Percentiles rank a stretch among this genome's conserved stretches.
Conservation (phyloP, 1,140 invertebrate species). For the Telenomus remus region DNA sequence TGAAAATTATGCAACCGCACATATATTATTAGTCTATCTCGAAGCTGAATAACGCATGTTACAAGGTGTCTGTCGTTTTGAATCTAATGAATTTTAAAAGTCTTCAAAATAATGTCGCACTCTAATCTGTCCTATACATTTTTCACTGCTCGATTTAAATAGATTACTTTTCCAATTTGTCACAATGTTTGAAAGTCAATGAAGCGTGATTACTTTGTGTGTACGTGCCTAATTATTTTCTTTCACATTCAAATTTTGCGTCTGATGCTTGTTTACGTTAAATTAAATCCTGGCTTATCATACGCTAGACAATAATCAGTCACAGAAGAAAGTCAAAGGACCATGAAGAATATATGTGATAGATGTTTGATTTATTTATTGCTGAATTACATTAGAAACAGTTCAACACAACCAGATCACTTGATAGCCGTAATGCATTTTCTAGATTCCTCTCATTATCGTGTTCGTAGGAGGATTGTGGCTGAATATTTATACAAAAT, state of each 20-base stretch:
- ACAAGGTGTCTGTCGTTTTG: slow-evolving; percentile 57
- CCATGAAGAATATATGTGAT: slow-evolving; percentile 38
- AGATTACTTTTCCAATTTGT: slow-evolving; percentile 31
- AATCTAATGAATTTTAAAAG: slow-evolving; percentile 58
- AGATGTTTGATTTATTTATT: slow-evolving; percentile 55
- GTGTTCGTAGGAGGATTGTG: too few relatives aligned
- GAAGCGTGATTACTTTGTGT: neutral
- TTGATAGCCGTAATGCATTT: slow-evolving; percentile 40
- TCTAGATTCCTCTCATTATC: slow-evolving; percentile 13
- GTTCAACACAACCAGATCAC: slow-evolving; percentile 43
- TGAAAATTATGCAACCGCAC: slow-evolving; percentile 62
- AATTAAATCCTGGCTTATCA: slow-evolving; percentile 27
- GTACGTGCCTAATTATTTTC: too few relatives aligned
- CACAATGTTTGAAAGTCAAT: neutral
- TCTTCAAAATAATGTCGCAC: slow-evolving; percentile 48
- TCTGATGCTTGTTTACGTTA: slow-evolving; percentile 19
- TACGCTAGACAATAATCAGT: slow-evolving; percentile 40
- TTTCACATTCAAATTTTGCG: neutral
- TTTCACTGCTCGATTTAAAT: slow-evolving; percentile 25
- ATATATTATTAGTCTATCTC: slow-evolving; percentile 60
- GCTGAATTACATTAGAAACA: slow-evolving; percentile 52
- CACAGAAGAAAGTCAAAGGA: slow-evolving; percentile 35
- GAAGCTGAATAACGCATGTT: slow-evolving; percentile 60
- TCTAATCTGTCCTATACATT: slow-evolving; percentile 34
- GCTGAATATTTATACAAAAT: neutral